These are phyloP conservation scores for Neosalanx taihuensis DNA, from an alignment of 2,797 vertebrate species.

Conservation along the genomic window DNA sequence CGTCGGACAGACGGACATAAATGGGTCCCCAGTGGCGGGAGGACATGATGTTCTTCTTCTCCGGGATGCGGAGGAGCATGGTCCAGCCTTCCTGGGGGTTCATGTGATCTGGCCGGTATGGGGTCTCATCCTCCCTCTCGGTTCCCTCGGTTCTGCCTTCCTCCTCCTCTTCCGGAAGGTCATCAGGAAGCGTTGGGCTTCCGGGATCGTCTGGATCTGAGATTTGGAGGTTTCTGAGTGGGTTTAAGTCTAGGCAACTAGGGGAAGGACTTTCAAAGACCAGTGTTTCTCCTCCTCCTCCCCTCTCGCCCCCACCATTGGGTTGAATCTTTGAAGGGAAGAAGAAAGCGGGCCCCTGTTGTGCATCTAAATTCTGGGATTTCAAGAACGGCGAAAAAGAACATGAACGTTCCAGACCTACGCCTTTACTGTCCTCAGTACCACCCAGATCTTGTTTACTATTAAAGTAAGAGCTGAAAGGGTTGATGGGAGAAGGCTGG, in stretches of 20 bases:
- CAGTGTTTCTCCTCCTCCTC: slow-evolving; percentile 45
- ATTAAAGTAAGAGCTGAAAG: slow-evolving; percentile 83
- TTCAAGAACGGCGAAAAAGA: slow-evolving; percentile 55
- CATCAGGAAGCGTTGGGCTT: slow-evolving; percentile 67
- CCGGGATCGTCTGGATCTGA: slow-evolving; percentile 71
- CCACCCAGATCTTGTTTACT: slow-evolving; percentile 52
- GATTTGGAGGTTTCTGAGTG: slow-evolving; percentile 77
- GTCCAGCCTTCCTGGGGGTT: slow-evolving; percentile 80
- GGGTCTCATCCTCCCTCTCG: slow-evolving; percentile 27
- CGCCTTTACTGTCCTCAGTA: slow-evolving; percentile 52
- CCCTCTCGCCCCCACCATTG: slow-evolving; percentile 64
- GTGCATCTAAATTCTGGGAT: slow-evolving; percentile 55
- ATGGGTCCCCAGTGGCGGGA: slow-evolving; percentile 90
- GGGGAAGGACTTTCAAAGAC: slow-evolving; percentile 39
- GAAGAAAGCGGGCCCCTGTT: slow-evolving; percentile 73
- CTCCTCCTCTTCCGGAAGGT: slow-evolving; percentile 60
- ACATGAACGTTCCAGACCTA: slow-evolving; percentile 6
- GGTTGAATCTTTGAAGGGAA: slow-evolving; percentile 66
- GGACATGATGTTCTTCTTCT: slow-evolving; percentile 92
- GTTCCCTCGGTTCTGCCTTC: slow-evolving; percentile 37
- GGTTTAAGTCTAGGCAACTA: slow-evolving; percentile 76
- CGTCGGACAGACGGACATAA: slow-evolving; percentile 75
- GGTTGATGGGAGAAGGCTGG: slow-evolving; percentile 85
- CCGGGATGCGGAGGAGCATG: slow-evolving; percentile 88
- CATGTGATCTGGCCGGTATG: slow-evolving; percentile 58